phyloP scores from a whole-genome alignment of 2,113 vertebrate genomes.

The Saimiri boliviensis region DNA sequence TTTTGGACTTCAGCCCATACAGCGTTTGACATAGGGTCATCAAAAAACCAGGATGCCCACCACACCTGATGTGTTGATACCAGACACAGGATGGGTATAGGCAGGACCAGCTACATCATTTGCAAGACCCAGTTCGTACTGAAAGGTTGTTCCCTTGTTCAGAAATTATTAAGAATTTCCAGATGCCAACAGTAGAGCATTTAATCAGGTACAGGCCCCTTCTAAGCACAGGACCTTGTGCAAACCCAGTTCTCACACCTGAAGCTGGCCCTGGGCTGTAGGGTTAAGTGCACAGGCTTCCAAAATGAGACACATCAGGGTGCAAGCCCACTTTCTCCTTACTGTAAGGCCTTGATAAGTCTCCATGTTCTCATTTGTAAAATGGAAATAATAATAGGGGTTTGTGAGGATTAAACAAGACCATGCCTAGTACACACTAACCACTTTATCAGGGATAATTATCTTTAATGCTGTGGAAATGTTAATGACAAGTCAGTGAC shows the following conservation, averaged over 20 bases:
- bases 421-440: neutral
- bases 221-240: neutral
- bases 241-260: too few species aligned
- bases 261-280: too few species aligned
- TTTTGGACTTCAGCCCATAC: neutral
- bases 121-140: neutral
- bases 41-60: neutral
- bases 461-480: neutral
- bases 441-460: neutral
- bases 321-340: neutral
- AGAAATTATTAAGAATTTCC: neutral
- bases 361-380: neutral
- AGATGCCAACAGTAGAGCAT: neutral
- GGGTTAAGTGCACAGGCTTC: neutral
- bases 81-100: too few species aligned
- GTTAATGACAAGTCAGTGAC: neutral
- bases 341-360: neutral
- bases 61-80: neutral
- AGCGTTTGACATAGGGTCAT: neutral
- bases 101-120: neutral
- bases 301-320: accelerated
- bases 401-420: neutral
- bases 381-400: neutral
- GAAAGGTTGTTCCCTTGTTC: neutral
- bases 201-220: neutral